These are phyloP conservation scores for Struthidea cinerea DNA, from an alignment of 2,113 vertebrate genomes.

Conservation along the genomic window DNA sequence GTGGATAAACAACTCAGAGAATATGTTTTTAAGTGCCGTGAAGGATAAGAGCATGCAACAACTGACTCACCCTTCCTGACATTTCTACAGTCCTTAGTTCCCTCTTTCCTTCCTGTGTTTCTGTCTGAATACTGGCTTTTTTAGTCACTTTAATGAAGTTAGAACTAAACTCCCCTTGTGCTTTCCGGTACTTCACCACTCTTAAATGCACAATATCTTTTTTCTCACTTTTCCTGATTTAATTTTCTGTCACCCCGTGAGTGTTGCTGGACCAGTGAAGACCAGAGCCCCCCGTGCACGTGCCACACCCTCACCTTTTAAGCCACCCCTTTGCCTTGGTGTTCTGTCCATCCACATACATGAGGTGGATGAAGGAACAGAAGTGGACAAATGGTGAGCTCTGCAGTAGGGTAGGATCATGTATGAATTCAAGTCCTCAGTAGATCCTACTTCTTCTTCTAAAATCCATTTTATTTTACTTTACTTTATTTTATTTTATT, in stretches of 20 bases:
- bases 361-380: neutral
- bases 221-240: neutral
- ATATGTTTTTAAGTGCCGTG: neutral
- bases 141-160: neutral
- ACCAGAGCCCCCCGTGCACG: neutral
- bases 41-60: neutral
- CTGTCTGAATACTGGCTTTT: neutral
- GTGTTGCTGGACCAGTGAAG: neutral
- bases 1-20: neutral
- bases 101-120: neutral
- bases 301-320: neutral
- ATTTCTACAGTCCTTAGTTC: neutral
- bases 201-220: neutral
- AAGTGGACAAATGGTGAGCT: neutral
- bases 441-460: neutral
- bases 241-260: neutral
- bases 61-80: neutral
- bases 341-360: neutral
- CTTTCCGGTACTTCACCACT: neutral
- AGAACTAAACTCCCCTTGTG: neutral
- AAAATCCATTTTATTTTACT: neutral
- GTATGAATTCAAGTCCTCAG: neutral
- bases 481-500: neutral
- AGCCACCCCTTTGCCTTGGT: neutral
- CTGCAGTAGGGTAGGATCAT: neutral